Evolutionary conservation across 2,797 vertebrate species (phyloP).

Genomic region (Melanotaenia pygmaea): DNA sequence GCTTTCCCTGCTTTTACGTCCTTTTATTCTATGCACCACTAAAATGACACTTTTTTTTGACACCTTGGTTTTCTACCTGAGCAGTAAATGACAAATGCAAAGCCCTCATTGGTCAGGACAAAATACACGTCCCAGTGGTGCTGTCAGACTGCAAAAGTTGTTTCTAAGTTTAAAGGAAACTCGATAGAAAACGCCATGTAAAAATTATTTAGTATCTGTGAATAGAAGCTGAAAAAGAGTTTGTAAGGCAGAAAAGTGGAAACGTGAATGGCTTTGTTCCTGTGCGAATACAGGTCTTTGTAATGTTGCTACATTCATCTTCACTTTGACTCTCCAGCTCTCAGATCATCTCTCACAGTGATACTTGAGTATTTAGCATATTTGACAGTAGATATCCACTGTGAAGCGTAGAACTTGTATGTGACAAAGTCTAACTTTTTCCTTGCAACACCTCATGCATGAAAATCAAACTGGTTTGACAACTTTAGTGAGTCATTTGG

Average conservation of each 20-base stretch:
- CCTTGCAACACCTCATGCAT: slow-evolving; percentile 6
- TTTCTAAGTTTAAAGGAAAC: neutral
- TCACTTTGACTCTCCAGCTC: slow-evolving; percentile 18
- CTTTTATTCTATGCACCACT: slow-evolving; percentile 71
- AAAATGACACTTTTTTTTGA: slow-evolving; percentile 41
- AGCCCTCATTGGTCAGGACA: slow-evolving; percentile 34
- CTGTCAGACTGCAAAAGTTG: slow-evolving; percentile 15
- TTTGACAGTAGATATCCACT: neutral
- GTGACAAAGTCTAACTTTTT: neutral
- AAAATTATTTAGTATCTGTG: neutral
- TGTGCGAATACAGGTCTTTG: slow-evolving; percentile 18
- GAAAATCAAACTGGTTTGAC: slow-evolving; percentile 14
- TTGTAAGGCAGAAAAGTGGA: slow-evolving; percentile 8
- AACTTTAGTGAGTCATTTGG: slow-evolving; percentile 21
- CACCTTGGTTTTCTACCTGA: slow-evolving; percentile 23
- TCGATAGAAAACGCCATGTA: neutral
- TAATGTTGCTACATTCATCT: slow-evolving; percentile 1
- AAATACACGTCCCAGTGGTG: slow-evolving; percentile 18
- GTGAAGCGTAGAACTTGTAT: neutral
- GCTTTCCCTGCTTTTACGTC: slow-evolving; percentile 49
- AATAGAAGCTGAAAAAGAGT: neutral
- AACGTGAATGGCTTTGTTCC: slow-evolving; percentile 29
- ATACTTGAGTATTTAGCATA: neutral
- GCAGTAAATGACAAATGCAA: slow-evolving; percentile 42
- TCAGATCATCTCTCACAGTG: slow-evolving; percentile 2